phyloP scores from a whole-genome alignment of 2,797 vertebrate genomes.

The Sebastes cheni region DNA sequence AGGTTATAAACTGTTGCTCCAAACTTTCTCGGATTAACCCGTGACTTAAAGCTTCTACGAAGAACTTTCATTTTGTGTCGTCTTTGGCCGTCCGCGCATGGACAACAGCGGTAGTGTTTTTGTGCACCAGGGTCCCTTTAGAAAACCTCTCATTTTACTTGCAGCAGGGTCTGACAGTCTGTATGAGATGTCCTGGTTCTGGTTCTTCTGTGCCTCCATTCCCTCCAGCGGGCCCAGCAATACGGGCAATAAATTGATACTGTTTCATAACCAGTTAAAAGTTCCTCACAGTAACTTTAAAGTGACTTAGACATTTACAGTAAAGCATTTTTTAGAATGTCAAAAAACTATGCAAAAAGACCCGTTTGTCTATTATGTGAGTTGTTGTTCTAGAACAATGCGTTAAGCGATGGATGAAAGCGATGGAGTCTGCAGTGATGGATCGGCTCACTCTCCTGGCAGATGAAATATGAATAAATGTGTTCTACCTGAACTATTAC shows the following conservation, averaged over 20 bases:
- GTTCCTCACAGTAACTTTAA: not conserved
- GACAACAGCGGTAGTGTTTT: too few relatives aligned
- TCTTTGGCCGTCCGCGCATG: too few relatives aligned
- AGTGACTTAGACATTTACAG: not conserved
- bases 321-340: not conserved
- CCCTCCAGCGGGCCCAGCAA: too few relatives aligned
- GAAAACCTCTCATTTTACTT: too few relatives aligned
- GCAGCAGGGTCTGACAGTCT: too few relatives aligned
- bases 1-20: not conserved
- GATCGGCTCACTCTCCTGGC: not conserved
- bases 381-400: not conserved
- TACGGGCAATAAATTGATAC: too few relatives aligned
- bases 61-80: not conserved
- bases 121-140: too few relatives aligned
- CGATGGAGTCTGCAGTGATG: not conserved
- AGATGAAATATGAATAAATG: not conserved
- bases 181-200: too few relatives aligned
- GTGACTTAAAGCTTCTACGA: not conserved
- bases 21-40: not conserved
- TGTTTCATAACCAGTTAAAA: too few relatives aligned
- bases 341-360: not conserved
- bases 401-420: not conserved
- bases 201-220: too few relatives aligned
- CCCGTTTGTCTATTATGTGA: not conserved
- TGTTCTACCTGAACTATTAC: not conserved